These are phyloP conservation scores for Stigmatopora nigra DNA, from an alignment of 2,113 vertebrate genomes.

Conservation along the genomic window DNA sequence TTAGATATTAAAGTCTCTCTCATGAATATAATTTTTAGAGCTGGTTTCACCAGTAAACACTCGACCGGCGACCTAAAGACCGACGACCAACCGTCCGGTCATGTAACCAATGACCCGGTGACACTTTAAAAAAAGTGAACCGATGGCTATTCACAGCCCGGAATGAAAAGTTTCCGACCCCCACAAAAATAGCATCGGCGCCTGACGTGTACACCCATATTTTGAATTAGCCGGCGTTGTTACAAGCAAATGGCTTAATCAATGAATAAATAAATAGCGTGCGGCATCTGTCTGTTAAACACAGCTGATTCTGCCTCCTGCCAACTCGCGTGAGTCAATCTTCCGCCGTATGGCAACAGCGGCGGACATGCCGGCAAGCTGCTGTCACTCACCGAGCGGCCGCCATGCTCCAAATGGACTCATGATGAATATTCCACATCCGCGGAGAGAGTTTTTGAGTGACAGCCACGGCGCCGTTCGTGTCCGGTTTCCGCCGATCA, in stretches of 20 bases:
- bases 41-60: no score
- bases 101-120: no score
- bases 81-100: no score
- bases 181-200: background rate
- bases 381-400: conserved; percentile 50
- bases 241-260: conserved; percentile 4
- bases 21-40: no score
- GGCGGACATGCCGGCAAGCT: conserved; percentile 52
- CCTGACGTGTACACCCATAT: background rate
- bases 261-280: conserved; percentile 7
- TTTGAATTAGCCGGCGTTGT: conserved; percentile 3
- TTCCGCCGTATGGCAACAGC: conserved; percentile 60
- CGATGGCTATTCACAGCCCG: background rate
- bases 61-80: no score
- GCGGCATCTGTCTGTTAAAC: conserved; percentile 32
- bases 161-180: background rate
- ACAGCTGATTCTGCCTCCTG: conserved; percentile 27
- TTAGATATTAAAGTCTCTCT: no score
- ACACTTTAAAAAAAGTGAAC: background rate
- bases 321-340: conserved; percentile 38
- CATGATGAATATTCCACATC: conserved; percentile 54
- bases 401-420: conserved; percentile 45
- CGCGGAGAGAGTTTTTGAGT: conserved; percentile 38
- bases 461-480: conserved; percentile 53
- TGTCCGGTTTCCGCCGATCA: conserved; percentile 28